phyloP scores from a whole-genome alignment of 2,797 vertebrate species.

The Pseudotriccus pelzelni region DNA sequence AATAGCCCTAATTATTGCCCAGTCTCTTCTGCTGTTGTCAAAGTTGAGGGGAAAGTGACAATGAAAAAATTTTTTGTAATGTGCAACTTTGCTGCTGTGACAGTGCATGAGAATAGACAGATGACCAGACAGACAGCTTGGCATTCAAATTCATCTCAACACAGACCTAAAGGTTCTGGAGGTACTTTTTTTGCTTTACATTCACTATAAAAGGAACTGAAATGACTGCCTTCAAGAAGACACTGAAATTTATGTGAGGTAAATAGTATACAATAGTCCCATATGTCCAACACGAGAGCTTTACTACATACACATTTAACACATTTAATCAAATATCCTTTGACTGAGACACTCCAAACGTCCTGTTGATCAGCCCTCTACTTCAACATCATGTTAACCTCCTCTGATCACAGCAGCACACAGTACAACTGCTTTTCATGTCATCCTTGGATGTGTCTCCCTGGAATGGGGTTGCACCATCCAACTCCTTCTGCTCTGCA shows the following conservation, averaged over 20 bases:
- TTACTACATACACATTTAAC: not conserved
- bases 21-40: not conserved
- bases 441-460: not conserved
- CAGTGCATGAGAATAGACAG: not conserved
- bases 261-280: not conserved
- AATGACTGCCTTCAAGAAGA: not conserved
- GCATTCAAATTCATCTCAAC: not conserved
- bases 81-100: not conserved
- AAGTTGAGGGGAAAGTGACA: not conserved
- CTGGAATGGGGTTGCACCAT: not conserved
- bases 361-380: not conserved
- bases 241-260: not conserved
- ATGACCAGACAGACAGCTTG: not conserved
- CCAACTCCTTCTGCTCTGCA: not conserved
- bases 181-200: not conserved
- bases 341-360: not conserved
- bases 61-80: not conserved
- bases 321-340: not conserved
- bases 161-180: not conserved
- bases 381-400: not conserved
- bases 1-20: not conserved
- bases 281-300: not conserved
- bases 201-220: not conserved
- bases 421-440: not conserved
- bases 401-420: not conserved